These are phyloP conservation scores for Sterrhoptilus dennistouni DNA, from an alignment of 2,113 vertebrate genomes.

Conservation along the genomic window DNA sequence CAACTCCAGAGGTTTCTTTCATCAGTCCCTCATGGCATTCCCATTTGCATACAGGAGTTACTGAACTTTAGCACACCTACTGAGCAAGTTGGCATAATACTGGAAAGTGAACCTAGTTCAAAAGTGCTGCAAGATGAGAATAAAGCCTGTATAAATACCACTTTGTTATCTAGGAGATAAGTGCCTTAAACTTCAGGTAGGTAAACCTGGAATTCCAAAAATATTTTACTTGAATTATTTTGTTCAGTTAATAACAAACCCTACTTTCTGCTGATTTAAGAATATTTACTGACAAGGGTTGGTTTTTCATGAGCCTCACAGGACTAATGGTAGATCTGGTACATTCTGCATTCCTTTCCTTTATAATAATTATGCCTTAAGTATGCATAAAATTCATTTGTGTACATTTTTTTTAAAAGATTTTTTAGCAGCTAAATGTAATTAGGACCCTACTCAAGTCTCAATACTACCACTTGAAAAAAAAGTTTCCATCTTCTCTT, in stretches of 20 bases:
- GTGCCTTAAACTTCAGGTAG: background rate
- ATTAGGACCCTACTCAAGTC: background rate
- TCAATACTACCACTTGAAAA: background rate
- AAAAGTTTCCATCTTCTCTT: background rate
- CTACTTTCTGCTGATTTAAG: background rate
- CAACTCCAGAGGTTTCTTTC: background rate
- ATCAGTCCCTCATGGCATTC: background rate
- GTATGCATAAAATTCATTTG: background rate
- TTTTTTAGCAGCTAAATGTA: background rate
- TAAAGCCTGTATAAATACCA: background rate
- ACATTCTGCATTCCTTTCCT: background rate
- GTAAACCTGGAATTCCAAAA: background rate
- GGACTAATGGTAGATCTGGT: background rate
- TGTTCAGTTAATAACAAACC: background rate
- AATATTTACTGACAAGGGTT: background rate
- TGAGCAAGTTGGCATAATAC: background rate
- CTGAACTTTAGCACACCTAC: background rate
- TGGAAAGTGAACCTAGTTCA: background rate
- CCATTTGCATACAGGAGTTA: background rate
- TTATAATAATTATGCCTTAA: background rate
- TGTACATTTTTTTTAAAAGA: background rate
- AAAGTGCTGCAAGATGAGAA: background rate
- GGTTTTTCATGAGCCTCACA: background rate
- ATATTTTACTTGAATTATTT: background rate
- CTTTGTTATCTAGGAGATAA: background rate